Conservation (phyloP, 92 coral and sea anemone species). For the Palythoa heliodiscus region DNA sequence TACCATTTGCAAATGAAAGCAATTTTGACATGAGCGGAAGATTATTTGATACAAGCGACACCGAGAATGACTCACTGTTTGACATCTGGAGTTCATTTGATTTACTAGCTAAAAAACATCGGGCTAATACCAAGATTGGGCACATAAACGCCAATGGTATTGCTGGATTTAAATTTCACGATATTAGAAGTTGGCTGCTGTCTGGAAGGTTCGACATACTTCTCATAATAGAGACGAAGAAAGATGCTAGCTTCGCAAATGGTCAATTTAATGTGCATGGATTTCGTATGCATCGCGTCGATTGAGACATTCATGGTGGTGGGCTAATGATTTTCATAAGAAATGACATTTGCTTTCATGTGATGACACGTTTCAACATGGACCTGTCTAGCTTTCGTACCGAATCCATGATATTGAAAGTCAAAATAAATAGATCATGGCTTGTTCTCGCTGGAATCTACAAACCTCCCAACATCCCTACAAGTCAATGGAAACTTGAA, state of each 20-base stretch:
- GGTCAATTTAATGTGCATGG: constrained; percentile 46
- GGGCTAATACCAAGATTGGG: constrained; percentile 47
- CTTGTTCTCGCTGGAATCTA: constrained; percentile 42
- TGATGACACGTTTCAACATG: constrained; percentile 6
- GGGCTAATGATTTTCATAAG: constrained; percentile 45
- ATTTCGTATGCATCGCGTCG: constrained; percentile 36
- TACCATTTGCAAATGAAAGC: constrained; percentile 44
- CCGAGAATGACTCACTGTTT: constrained; percentile 6
- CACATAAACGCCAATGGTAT: constrained; percentile 49
- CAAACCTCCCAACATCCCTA: constrained; percentile 47
- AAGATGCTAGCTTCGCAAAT: constrained; percentile 34
- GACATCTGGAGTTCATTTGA: constrained; percentile 36
- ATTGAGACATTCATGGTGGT: constrained; percentile 57
- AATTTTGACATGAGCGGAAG: constrained; percentile 35
- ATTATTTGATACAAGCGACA: constrained; percentile 3
- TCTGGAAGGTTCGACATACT: constrained; percentile 40
- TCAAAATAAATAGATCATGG: constrained; percentile 44
- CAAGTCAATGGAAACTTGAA: constrained; percentile 42
- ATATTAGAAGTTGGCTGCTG: constrained; percentile 24
- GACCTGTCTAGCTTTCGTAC: constrained; percentile 1
- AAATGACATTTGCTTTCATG: constrained; percentile 32
- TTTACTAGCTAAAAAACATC: constrained; percentile 7
- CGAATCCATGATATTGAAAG: constrained; percentile 38
- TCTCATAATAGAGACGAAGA: constrained; percentile 49
- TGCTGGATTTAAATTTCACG: constrained; percentile 50